Conservation (phyloP, 2,888 invertebrate species). For the Osmoderma eremita region DNA sequence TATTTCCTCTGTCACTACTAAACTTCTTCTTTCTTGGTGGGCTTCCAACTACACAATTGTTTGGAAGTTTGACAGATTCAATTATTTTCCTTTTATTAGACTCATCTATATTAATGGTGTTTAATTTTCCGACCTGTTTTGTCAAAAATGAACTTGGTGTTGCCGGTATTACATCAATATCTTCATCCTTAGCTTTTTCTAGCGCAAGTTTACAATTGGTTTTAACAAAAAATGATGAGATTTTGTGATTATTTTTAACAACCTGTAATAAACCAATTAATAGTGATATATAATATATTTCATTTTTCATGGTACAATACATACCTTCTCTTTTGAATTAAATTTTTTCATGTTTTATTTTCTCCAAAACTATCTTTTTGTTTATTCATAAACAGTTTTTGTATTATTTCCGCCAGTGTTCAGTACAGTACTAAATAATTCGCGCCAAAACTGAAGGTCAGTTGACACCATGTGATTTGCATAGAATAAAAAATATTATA, state of each 20-base stretch:
- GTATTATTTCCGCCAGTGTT: no score
- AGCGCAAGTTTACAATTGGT: slow-evolving; percentile 4
- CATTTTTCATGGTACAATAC: neutral
- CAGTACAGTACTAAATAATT: neutral
- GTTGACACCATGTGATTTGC: neutral
- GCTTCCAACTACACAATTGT: neutral
- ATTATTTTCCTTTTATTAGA: slow-evolving; percentile 10
- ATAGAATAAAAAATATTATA: neutral
- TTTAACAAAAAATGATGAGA: slow-evolving; percentile 44
- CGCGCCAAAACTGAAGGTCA: slow-evolving; percentile 31
- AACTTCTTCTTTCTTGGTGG: slow-evolving; percentile 12
- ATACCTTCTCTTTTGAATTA: slow-evolving; percentile 33
- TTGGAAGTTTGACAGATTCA: neutral
- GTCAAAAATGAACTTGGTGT: slow-evolving; percentile 19
- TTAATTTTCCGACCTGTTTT: slow-evolving; percentile 1
- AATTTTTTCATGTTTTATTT: slow-evolving; percentile 31
- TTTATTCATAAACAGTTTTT: neutral
- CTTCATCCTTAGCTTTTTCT: neutral
- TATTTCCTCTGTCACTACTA: slow-evolving; percentile 10
- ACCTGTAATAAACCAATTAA: slow-evolving; percentile 30
- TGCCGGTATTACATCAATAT: slow-evolving; percentile 37
- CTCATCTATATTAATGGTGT: slow-evolving; percentile 19
- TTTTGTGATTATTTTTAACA: slow-evolving; percentile 46
- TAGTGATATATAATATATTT: neutral
- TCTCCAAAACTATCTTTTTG: neutral